A percentile compares a stretch with the other conserved stretches of the same genome.
phyloP scores from a whole-genome alignment of 2,888 invertebrate genomes.

The Byasa hedistus region DNA sequence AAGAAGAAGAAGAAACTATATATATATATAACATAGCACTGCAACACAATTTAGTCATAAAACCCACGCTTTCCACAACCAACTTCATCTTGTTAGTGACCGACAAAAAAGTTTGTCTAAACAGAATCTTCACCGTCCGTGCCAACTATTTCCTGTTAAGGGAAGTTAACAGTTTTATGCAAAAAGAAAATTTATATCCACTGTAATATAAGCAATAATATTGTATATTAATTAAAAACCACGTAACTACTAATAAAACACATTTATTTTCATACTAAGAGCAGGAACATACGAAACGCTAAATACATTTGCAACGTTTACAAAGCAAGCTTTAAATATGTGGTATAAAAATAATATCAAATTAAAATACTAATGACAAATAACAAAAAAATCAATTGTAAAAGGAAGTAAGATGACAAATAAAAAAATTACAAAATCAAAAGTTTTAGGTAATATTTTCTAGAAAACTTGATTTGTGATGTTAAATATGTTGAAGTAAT shows the following conservation, averaged over 20 bases:
- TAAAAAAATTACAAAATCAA: too few species aligned
- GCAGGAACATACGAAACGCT: neutral
- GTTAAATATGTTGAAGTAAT: neutral
- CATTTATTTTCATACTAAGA: neutral
- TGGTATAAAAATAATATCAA: too few species aligned
- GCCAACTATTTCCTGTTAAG: neutral
- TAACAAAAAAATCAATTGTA: too few species aligned
- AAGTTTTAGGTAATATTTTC: neutral
- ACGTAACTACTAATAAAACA: neutral
- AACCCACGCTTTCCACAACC: too few species aligned
- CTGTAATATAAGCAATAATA: neutral
- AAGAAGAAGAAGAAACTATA: too few species aligned
- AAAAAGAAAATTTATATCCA: neutral
- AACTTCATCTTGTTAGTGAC: neutral
- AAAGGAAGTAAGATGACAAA: too few species aligned
- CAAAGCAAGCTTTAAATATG: too few species aligned
- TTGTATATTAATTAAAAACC: too few species aligned
- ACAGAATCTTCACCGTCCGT: neutral
- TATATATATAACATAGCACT: neutral
- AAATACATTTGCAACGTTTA: too few species aligned
- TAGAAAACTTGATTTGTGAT: neutral
- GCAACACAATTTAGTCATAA: neutral
- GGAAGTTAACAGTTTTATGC: neutral
- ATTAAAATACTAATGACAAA: too few species aligned
- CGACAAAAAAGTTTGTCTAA: neutral